Evolutionary conservation across 2,797 vertebrate genomes (phyloP).

Genomic region (Sardinella longiceps): DNA sequence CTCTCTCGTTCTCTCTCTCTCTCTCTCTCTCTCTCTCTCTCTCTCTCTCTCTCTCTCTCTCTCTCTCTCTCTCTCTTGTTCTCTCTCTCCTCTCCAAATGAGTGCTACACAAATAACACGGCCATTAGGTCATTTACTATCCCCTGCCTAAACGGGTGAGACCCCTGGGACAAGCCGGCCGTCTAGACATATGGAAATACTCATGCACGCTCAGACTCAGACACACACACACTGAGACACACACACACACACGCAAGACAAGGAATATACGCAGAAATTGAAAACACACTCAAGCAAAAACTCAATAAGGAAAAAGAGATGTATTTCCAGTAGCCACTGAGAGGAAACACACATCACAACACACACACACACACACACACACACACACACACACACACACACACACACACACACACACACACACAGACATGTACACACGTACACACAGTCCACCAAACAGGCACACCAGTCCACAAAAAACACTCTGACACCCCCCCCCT

Average conservation of each 20-base stretch:
- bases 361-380: neutral
- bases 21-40: too few species aligned
- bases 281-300: neutral
- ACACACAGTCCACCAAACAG: too few species aligned
- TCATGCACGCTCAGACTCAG: slow-evolving; percentile 48
- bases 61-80: too few species aligned
- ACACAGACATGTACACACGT: too few species aligned
- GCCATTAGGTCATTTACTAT: slow-evolving; percentile 62
- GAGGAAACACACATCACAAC: neutral
- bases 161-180: slow-evolving; percentile 55
- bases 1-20: too few species aligned
- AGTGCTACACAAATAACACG: slow-evolving; percentile 59
- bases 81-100: slow-evolving; percentile 48
- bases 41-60: too few species aligned
- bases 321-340: neutral
- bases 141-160: slow-evolving; percentile 56
- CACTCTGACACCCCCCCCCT: too few species aligned
- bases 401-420: neutral
- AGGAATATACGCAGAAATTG: neutral
- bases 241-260: slow-evolving; percentile 14
- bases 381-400: slow-evolving; percentile 34
- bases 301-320: neutral
- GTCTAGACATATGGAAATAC: slow-evolving; percentile 64
- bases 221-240: slow-evolving; percentile 29
- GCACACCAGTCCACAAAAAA: too few species aligned